Evolutionary conservation across 2,113 vertebrate genomes (phyloP).

Genomic region (Grantiella picta): DNA sequence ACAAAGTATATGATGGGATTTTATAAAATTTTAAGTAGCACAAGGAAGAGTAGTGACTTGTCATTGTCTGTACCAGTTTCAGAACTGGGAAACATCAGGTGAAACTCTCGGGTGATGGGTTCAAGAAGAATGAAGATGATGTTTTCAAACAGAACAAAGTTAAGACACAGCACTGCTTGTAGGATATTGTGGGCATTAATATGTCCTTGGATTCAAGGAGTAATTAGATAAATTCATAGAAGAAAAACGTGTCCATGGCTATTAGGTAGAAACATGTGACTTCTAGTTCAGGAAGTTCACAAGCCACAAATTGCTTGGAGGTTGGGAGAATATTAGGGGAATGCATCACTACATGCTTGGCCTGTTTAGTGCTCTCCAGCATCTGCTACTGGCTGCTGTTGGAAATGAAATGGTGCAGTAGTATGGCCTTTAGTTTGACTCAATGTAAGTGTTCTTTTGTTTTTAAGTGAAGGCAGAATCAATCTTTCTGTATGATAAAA

Average conservation of each 20-base stretch:
- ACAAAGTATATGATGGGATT: background rate
- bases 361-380: background rate
- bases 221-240: background rate
- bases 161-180: background rate
- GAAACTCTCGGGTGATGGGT: background rate
- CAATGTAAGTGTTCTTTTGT: background rate
- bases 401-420: background rate
- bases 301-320: background rate
- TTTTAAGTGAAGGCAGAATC: background rate
- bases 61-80: background rate
- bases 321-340: background rate
- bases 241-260: background rate
- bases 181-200: background rate
- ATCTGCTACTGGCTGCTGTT: background rate
- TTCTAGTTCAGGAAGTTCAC: background rate
- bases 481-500: background rate
- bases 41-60: background rate
- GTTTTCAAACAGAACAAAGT: background rate
- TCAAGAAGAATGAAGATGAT: background rate
- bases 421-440: background rate
- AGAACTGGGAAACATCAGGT: background rate
- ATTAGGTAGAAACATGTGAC: background rate
- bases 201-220: background rate
- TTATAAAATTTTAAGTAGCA: background rate
- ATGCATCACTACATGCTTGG: background rate